Percentiles rank a stretch among this genome's conserved stretches.
Evolutionary conservation across 2,797 vertebrate genomes (phyloP).

Genomic region (Myoxocephalus aenaeus): DNA sequence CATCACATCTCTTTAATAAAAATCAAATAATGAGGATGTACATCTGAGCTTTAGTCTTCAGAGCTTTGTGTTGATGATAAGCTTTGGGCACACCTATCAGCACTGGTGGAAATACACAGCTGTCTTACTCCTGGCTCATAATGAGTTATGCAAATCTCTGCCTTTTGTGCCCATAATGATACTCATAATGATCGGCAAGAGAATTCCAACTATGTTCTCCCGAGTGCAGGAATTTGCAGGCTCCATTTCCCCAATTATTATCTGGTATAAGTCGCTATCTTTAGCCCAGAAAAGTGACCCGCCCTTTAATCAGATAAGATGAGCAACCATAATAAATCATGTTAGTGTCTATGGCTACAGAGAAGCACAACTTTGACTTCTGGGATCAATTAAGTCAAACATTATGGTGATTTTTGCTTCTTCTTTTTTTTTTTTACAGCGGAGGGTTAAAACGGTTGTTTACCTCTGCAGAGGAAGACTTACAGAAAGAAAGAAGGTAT

Average conservation of each 20-base stretch:
- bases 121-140: slow-evolving; percentile 13
- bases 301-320: neutral
- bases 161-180: slow-evolving; percentile 17
- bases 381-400: neutral
- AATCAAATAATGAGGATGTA: neutral
- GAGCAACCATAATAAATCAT: neutral
- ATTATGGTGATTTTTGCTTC: neutral
- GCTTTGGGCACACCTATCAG: slow-evolving; percentile 26
- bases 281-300: neutral
- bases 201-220: neutral
- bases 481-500: neutral
- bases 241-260: neutral
- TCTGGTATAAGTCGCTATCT: neutral
- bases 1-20: slow-evolving; percentile 21
- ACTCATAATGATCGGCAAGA: slow-evolving; percentile 6
- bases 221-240: neutral
- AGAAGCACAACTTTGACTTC: neutral
- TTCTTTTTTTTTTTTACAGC: neutral
- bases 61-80: slow-evolving; percentile 11
- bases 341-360: neutral
- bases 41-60: slow-evolving; percentile 3
- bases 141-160: slow-evolving; percentile 46
- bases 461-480: neutral
- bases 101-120: slow-evolving; percentile 12
- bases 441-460: neutral